Conservation (phyloP, 2,797 vertebrate species). For the Pangasius djambal region DNA sequence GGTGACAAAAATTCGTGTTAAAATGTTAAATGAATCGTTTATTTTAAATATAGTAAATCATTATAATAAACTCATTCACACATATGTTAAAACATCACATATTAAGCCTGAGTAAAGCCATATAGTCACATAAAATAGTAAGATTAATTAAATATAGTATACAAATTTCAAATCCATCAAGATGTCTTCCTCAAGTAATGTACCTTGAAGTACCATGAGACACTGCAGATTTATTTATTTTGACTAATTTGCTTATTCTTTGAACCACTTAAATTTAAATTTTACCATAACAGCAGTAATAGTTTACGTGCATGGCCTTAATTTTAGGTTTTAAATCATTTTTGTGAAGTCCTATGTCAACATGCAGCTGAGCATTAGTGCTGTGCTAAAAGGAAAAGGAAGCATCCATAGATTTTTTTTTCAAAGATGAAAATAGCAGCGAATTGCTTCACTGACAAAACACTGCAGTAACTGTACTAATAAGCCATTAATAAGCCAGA, state of each 20-base stretch:
- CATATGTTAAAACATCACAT: background rate
- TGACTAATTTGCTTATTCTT: no score
- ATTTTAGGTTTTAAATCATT: background rate
- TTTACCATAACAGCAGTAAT: background rate
- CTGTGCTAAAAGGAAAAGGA: slow-evolving; percentile 46
- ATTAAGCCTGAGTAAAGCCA: background rate
- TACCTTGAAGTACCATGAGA: background rate
- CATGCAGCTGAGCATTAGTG: slow-evolving; percentile 15
- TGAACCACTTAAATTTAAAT: background rate
- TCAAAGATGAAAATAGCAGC: slow-evolving; percentile 25
- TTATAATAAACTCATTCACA: background rate
- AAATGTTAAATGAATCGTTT: background rate
- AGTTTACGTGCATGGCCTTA: background rate
- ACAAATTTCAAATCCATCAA: background rate
- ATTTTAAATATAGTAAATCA: background rate
- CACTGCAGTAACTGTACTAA: slow-evolving; percentile 30
- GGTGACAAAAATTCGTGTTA: background rate
- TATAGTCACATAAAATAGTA: background rate
- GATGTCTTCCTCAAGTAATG: background rate
- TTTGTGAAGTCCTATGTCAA: slow-evolving; percentile 7
- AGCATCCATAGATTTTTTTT: slow-evolving; percentile 30
- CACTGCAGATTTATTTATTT: background rate
- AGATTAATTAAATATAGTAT: background rate
- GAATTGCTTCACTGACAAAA: slow-evolving; percentile 35
- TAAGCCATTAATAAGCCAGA: background rate